Evolutionary conservation across 1,140 invertebrate genomes (phyloP).

Genomic region (Rhyacophila brunnea): DNA sequence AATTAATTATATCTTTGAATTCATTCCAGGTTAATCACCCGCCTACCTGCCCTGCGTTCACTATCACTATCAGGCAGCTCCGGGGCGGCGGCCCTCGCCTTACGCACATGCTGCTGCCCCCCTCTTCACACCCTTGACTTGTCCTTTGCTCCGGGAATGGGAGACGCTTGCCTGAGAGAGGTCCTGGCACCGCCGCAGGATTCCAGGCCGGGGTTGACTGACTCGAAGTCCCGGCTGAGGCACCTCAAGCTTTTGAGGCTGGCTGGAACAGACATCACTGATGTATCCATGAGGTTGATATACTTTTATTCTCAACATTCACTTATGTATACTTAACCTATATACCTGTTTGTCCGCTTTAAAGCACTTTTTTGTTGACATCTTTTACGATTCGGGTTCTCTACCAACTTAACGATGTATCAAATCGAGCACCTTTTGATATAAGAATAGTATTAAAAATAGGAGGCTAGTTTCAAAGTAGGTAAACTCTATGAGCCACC

Average conservation of each 20-base stretch:
- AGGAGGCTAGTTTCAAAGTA: too few species aligned
- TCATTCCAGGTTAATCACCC: slow-evolving; percentile 62
- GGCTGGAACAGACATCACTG: slow-evolving; percentile 85
- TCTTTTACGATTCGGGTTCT: too few species aligned
- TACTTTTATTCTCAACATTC: too few species aligned
- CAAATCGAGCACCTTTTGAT: too few species aligned
- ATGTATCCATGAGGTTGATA: slow-evolving; percentile 71
- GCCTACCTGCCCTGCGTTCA: slow-evolving; percentile 78
- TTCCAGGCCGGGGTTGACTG: slow-evolving; percentile 78
- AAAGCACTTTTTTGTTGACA: too few species aligned
- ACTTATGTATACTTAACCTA: too few species aligned
- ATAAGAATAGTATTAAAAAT: too few species aligned
- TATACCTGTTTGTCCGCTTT: too few species aligned
- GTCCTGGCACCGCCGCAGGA: slow-evolving; percentile 82
- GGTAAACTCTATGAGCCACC: too few species aligned
- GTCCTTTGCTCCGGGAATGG: slow-evolving; percentile 61
- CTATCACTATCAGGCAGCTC: slow-evolving; percentile 79
- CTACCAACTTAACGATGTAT: too few species aligned
- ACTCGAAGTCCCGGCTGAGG: slow-evolving; percentile 77
- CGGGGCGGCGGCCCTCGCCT: slow-evolving; percentile 74
- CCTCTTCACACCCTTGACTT: slow-evolving; percentile 79
- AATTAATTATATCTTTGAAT: too few species aligned
- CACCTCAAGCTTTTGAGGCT: slow-evolving; percentile 73
- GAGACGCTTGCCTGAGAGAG: slow-evolving; percentile 78
- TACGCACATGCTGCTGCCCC: slow-evolving; percentile 80